These are phyloP conservation scores for Apotomis turbidana DNA, from an alignment of 2,888 invertebrate genomes.

Conservation along the genomic window DNA sequence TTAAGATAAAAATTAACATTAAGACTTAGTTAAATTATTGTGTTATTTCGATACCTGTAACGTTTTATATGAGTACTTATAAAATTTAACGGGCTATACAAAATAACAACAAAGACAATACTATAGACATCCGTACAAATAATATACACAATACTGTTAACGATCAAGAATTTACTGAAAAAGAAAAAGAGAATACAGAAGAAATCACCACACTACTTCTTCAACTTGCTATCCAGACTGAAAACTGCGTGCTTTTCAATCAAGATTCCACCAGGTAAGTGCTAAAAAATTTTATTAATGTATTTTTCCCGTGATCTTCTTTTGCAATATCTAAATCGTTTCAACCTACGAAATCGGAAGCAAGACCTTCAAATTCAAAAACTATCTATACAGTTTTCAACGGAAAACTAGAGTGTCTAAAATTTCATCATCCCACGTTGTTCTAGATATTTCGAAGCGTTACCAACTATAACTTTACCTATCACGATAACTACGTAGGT, in stretches of 20 bases:
- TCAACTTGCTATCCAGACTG: conserved; percentile 8
- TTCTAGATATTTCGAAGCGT: conserved; percentile 7
- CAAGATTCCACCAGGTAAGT: conserved; percentile 42
- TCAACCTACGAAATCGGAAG: conserved; percentile 6
- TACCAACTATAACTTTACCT: conserved; percentile 22
- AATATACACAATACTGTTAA: conserved; percentile 45
- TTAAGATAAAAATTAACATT: conserved; percentile 79
- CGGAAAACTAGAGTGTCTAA: no score
- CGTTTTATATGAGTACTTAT: conserved; percentile 77
- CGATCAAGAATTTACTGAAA: conserved; percentile 49
- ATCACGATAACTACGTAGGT: conserved; percentile 25
- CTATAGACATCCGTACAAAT: conserved; percentile 59
- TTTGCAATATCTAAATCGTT: not conserved
- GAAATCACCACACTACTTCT: conserved; percentile 27
- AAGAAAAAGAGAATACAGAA: conserved; percentile 50
- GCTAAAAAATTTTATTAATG: not conserved
- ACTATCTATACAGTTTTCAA: not conserved
- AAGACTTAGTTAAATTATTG: conserved; percentile 80
- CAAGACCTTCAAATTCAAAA: conserved; percentile 1
- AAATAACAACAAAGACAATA: conserved; percentile 60
- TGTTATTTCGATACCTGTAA: conserved; percentile 80
- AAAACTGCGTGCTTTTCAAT: conserved; percentile 21
- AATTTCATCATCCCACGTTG: conserved; percentile 12
- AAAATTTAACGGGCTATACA: conserved; percentile 71
- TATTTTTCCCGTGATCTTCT: not conserved